Evolutionary conservation across 2,797 vertebrate species (phyloP), one percentile per base, ranked within the genome.

Genomic region (Notolabrus celidotus): DNA sequence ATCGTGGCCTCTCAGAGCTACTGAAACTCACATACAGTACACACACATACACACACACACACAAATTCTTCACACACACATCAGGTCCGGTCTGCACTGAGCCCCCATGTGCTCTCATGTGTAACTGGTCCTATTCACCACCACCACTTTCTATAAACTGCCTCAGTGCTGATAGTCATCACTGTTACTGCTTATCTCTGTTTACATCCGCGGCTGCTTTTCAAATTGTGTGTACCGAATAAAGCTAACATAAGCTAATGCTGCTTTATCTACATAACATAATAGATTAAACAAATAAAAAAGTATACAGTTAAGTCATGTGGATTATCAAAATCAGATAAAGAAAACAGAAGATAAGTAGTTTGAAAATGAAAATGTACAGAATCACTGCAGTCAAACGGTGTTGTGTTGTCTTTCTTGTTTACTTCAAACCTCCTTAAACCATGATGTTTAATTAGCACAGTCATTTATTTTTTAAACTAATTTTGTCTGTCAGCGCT

Each of bases 131-230:
- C 33, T 53, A 34, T 49, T 77, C 23, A 38, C 17, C 19, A 31
- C 15, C 22, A 23, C 51, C 19, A 8, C 64, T 68, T 61, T 57
- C 46, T 75, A 22, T 49, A 80, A 88, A 72, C 57, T 59, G 75
- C 57, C 7, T 51, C 23, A 41, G 49, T 15, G 34, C 74, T 57
- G 84, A 86, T 84, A 87, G 65, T 34, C 47, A 87, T 90, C 71
- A 15, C 33, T 76, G 73, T 56, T 25, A 67, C 62, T 71, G 54
- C 41, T 25, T 77, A 80, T 87, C 78, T 78, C 33, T 59, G 74
- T 76, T 65, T 59, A 71, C 77, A 70, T 86, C 73, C 22, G 7
- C 55, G 56, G 61, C 20, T 70, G 58, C 68, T 54, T 80, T 47
- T 77, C 70, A 80, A 85, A 77, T 66, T 65, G 11, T 52, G 31